Conservation (phyloP, 2,888 invertebrate species). For the Gari tellinella region DNA sequence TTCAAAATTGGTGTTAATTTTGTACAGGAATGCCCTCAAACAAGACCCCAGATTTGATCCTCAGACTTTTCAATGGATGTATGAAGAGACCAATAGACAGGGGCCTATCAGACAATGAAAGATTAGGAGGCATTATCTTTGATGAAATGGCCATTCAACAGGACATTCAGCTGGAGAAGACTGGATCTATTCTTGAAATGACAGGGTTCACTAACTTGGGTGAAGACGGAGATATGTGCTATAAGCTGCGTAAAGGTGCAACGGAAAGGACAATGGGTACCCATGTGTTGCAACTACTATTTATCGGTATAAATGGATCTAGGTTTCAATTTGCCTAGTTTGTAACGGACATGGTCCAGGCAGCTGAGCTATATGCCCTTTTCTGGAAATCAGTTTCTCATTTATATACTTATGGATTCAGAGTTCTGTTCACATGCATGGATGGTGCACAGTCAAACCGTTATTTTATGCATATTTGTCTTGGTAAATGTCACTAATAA, state of each 20-base stretch:
- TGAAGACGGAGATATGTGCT: constrained; percentile 44
- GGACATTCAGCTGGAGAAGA: constrained; percentile 39
- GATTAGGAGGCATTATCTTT: constrained; percentile 45
- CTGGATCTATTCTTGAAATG: no score
- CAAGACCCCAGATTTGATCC: constrained; percentile 2
- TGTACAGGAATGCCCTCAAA: no score
- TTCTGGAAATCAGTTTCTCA: constrained; percentile 42
- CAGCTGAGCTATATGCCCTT: constrained; percentile 25
- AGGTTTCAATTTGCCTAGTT: constrained; percentile 52
- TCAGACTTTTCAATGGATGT: constrained; percentile 38
- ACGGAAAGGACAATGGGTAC: constrained; percentile 28
- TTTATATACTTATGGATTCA: constrained; percentile 27
- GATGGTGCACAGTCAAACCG: constrained; percentile 39
- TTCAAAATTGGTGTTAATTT: no score
- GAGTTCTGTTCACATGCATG: constrained; percentile 32
- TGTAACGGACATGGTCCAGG: constrained; percentile 42
- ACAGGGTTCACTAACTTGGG: constrained; percentile 40
- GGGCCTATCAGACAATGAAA: constrained; percentile 36
- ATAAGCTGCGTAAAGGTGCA: constrained; percentile 32
- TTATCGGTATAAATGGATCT: constrained; percentile 54
- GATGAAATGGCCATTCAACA: constrained; percentile 63
- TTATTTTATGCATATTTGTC: constrained; percentile 31
- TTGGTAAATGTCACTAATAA: constrained; percentile 4
- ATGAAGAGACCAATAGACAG: constrained; percentile 40
- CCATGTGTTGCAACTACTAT: constrained; percentile 48